Base-by-base conservation (phyloP, 2,797 vertebrate genomes). In the Thripadectes ignobilis region DNA sequence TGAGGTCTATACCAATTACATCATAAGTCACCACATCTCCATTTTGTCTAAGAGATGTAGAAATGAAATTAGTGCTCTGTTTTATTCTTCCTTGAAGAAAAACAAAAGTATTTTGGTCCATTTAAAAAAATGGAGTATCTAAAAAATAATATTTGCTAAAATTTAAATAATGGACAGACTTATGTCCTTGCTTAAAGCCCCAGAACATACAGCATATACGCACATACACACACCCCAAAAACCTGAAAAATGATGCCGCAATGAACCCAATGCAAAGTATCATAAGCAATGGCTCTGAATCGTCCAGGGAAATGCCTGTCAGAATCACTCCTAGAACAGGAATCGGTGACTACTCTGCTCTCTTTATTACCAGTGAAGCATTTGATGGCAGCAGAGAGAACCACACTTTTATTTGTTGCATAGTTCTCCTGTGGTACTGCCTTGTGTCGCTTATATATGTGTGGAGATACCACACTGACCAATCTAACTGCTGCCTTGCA, bases 201-300 rank as follows among this genome's bases (percentile, higher is more conserved):
- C 1, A 0, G 20, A 68, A 59, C 39, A 48, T 30, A 26, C 10
- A 51, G 23, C 14, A 51, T 8, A 23, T 9, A 62, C 10, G 38
- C 7, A 52, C 17, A 51, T 4, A 59, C 7, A 30, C 4, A 52
- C 3, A 24, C 12, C 34, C 27, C 11, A 36, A 51, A 85, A 83
- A 59, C 8, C 34, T 51, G 15, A 41, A 61, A 72, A 84, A 66
- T 1, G 27, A 32, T 20, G 41, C 32, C 61, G 63, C 22, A 63
- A 58, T 24, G 6, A 69, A 79, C 61, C 7, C 16, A 74, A 41
- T 0, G 1, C 26, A 46, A 59, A 55, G 26, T 14, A 36, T 34
- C 11, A 22, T 34, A 19, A 55, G 16, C 55, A 69, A 43, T 2
- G 13, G 18, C 66, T 85, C 66, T 12, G 34, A 77, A 55, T 73